Evolutionary conservation across 2,113 vertebrate species (phyloP), one percentile per base, ranked within the genome.

Genomic region (Reinhardtius hippoglossoides): DNA sequence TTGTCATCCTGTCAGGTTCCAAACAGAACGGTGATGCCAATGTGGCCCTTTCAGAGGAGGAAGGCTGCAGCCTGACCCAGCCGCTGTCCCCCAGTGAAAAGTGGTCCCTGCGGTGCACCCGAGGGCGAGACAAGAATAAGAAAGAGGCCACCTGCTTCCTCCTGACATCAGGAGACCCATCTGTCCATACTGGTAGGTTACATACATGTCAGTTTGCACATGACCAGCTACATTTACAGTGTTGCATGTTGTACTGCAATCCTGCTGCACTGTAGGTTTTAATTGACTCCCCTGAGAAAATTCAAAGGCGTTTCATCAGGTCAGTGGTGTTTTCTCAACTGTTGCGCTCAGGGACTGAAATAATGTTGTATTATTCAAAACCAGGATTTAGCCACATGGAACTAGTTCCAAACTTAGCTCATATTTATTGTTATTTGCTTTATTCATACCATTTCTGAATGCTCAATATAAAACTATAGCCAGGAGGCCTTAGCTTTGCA

Each of bases 21-120:
- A 98, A 98, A 90, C 97, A 98, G 94, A 99, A 99, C 0, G 98
- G 98, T 0, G 97, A 98, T 55, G 97, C 97, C 86, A 98, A 94
- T 0, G 95, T 93, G 42, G 95, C 96, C 87, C 93, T 97, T 90
- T 95, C 97, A 0, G 96, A 96, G 0, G 97, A 98, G 87, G 97
- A 98, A 83, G 92, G 92, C 73, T 93, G 92, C 60, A 94, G 93
- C 52, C 89, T 95, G 82, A 95, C 94, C 66, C 95, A 96, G 92
- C 95, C 97, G 0, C 93, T 97, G 88, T 97, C 96, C 84, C 95
- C 93, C 0, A 96, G 94, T 46, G 96, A 97, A 57, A 95, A 95
- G 77, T 90, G 95, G 88, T 94, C 95, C 4, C 85, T 95, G 81
- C 91, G 95, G 1, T 95, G 94, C 80, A 93, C 96, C 16, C 92